phyloP scores from a whole-genome alignment of 2,113 vertebrate genomes.

The Mesocricetus auratus region DNA sequence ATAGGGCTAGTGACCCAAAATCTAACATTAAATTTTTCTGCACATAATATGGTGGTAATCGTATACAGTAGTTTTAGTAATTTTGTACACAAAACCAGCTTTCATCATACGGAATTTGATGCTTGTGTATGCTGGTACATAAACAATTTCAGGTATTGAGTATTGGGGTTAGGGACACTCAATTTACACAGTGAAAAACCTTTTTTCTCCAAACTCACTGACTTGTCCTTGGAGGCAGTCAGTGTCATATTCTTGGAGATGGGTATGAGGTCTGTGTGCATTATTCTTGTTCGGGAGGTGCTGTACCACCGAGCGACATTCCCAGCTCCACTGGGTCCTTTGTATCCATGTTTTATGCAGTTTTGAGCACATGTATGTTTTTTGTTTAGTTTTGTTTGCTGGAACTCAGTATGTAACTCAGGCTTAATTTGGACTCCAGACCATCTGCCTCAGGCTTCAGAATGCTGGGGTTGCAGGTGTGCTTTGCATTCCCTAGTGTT shows the following conservation, averaged over 20 bases:
- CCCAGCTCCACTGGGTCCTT: neutral
- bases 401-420: neutral
- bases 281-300: too few species aligned
- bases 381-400: neutral
- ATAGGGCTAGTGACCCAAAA: neutral
- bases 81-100: neutral
- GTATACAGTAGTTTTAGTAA: neutral
- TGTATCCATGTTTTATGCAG: neutral
- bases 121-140: neutral
- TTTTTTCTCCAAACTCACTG: neutral
- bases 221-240: neutral
- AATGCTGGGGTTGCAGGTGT: neutral
- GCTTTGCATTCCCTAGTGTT: neutral
- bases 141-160: neutral
- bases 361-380: slow-evolving; percentile 12
- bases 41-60: neutral
- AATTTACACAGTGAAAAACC: neutral
- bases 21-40: neutral
- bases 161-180: neutral
- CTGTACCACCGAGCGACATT: neutral
- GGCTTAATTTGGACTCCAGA: neutral
- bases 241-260: neutral
- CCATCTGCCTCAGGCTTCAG: neutral
- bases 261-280: neutral
- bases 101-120: neutral